Base-by-base conservation (phyloP, 1,140 invertebrate species). In the Diorhabda carinulata region DNA sequence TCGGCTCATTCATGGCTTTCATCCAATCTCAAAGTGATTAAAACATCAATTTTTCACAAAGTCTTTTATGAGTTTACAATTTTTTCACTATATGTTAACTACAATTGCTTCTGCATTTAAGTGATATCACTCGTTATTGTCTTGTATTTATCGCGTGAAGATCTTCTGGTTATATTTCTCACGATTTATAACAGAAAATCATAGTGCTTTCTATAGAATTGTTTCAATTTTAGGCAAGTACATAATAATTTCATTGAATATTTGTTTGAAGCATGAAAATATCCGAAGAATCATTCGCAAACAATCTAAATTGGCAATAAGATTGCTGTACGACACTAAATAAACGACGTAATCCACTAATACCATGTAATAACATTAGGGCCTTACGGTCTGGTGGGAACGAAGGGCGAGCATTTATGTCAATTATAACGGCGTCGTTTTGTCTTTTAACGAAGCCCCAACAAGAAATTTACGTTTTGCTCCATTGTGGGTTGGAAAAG, bases 351-450 rank as follows among this genome's bases (percentile, higher is more conserved):
- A 75, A 75, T 75, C 72, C 70, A 57, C 73, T 75, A 73, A 74
- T 74, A 68, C 73, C 71, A 52, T 72, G 73, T 74, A 74, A 75
- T 75, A 70, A 73, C 73, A 75, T 75, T 74, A 75, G 57, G 62
- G 70, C 42, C 57, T 67, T 67, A 67, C 58, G 10, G 40, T 45
- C 65, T 67, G 65, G 8, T 67, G 65, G 65, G n/a, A 41, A 45
- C 43, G 60, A 47, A 43, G 57, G 65, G 43, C 6, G 45, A n/a
- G 25, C 25, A 57, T 67, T 67, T 67, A 61, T 67, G 65, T 67
- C 65, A 60, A 61, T 61, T 67, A 60, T 67, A 45, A 61, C 65
- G 57, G 65, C 47, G n/a, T 52, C 47, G 47, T 52, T 52, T n/a
- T 52, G 4, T 52, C 47, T 52, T 52, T 52, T n/a, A 52, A n/a